Evolutionary conservation across 2,888 invertebrate species (phyloP).

Genomic region (Cheilosia soror): DNA sequence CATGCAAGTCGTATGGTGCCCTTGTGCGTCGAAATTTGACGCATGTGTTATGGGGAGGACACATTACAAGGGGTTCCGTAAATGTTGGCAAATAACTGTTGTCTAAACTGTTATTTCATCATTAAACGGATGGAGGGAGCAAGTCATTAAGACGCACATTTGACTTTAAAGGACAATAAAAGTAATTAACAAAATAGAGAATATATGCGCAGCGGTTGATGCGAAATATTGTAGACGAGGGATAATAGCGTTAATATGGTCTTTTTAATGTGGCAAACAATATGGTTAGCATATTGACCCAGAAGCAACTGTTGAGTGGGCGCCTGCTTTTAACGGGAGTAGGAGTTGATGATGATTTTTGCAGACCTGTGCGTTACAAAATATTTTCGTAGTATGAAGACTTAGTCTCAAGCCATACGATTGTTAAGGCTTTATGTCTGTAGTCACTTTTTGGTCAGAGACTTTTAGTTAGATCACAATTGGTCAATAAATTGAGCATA

Average conservation of each 20-base stretch:
- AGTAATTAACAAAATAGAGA: constrained; percentile 30
- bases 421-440: too few species aligned
- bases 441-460: too few species aligned
- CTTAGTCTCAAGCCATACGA: too few species aligned
- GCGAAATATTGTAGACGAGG: not conserved
- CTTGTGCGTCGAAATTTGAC: constrained; percentile 25
- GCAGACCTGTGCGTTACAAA: too few species aligned
- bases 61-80: constrained; percentile 36
- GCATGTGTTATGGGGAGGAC: constrained; percentile 53
- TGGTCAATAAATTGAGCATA: too few species aligned
- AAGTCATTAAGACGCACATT: not conserved
- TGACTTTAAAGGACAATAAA: constrained; percentile 27
- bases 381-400: too few species aligned
- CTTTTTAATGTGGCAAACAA: not conserved
- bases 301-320: too few species aligned
- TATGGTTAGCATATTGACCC: not conserved
- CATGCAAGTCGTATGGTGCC: constrained; percentile 30
- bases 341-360: too few species aligned
- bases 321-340: too few species aligned
- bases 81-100: constrained; percentile 48
- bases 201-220: not conserved
- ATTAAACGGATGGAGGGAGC: constrained; percentile 14
- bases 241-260: not conserved
- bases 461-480: too few species aligned
- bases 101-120: constrained; percentile 51